These are phyloP conservation scores for Drosophila neocordata DNA, from an alignment of 1,140 invertebrate genomes.

Conservation along the genomic window DNA sequence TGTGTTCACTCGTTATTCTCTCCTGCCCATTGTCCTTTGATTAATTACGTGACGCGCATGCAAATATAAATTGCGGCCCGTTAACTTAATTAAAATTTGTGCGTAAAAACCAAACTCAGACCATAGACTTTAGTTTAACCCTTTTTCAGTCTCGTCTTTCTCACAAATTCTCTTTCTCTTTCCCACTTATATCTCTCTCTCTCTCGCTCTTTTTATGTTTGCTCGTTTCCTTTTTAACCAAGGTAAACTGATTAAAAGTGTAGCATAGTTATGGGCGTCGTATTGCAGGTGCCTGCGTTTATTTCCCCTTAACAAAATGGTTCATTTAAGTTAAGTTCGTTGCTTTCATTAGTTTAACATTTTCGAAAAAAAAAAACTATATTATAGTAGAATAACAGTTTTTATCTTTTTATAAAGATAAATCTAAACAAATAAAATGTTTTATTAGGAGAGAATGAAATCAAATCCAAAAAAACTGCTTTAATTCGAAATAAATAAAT, in stretches of 20 bases:
- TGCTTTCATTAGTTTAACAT: no score
- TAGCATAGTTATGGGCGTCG: constrained; percentile 17
- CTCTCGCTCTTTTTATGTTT: not conserved
- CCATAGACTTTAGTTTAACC: not conserved
- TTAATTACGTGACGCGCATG: constrained; percentile 78
- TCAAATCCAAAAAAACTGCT: no score
- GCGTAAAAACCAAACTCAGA: constrained; percentile 37
- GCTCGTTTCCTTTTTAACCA: not conserved
- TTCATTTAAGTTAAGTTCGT: no score
- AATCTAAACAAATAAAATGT: no score
- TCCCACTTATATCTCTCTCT: not conserved
- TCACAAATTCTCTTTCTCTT: not conserved
- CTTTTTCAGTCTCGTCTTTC: not conserved
- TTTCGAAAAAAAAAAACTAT: no score
- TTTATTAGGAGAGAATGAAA: no score
- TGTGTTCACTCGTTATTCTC: not conserved
- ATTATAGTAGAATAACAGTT: no score
- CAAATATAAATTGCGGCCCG: constrained; percentile 75
- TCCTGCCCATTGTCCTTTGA: constrained; percentile 42
- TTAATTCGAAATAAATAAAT: no score
- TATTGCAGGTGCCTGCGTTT: constrained; percentile 11
- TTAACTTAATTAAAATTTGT: constrained; percentile 79
- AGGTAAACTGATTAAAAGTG: constrained; percentile 5
- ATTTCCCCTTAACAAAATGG: not conserved
- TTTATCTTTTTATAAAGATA: no score